Base-by-base conservation (phyloP, 2,797 vertebrate genomes). In the Danio tinwini region DNA sequence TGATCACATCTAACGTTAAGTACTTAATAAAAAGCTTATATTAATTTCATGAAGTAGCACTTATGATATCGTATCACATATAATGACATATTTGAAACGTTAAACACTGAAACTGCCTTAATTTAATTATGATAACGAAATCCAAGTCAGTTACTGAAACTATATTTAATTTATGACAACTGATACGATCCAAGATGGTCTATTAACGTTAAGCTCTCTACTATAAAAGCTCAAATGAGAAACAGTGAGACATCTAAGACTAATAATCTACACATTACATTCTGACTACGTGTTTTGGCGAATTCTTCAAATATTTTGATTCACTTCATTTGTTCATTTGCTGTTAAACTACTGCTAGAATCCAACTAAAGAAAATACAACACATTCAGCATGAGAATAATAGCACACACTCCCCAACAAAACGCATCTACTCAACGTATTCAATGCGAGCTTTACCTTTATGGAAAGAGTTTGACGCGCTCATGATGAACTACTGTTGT, bases 381-480 rank as follows among this genome's bases (percentile, higher is more conserved):
- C 47, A 19, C 29, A 19, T 8, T 40, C 29, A 69, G 29, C 42
- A 13, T 39, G n/a, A 49, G 6, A 16, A 49, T 67, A 58, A 59
- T 7, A 40, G 12, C 47, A 6, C 17, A 40, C 42, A 16, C 13
- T 4, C 29, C 8, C 50, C 4, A 12, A 5, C n/a, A 1, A 29
- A 61, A 78, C 55, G 52, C 29, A 2, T 21, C 19, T 5, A 44
- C 5, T 13, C 21, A 11, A 5, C 6, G 21, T 12, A 3, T 10
- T 61, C 4, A 13, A 64, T n/a, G 3, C 52, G 7, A 45, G 16
- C 0, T 37, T 80, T 80, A 80, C 78, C 78, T 80, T 80, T 80
- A 47, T 62, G 40, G 16, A 56, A 45, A 7, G 78, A 64, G 69
- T 55, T 65, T 55, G 69, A 39, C 12, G 78, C 49, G 42, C 58